These are phyloP conservation scores for Cyclophora albipunctata DNA, from an alignment of 2,888 invertebrate genomes.

Conservation along the genomic window DNA sequence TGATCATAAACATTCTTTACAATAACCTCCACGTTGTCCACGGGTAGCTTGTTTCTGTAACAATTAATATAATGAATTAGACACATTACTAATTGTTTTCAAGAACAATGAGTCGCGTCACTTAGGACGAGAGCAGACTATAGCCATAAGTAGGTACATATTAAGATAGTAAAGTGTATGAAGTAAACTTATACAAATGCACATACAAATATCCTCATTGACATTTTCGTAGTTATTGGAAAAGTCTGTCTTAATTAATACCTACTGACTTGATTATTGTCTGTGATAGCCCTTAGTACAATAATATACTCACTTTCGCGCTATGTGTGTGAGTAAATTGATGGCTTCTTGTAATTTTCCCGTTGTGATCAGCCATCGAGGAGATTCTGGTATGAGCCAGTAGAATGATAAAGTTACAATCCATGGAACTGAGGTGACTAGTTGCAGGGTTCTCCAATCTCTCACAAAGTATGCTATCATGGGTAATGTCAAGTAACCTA, in stretches of 20 bases:
- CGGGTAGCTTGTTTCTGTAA: slow-evolving; percentile 60
- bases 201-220: too few species aligned
- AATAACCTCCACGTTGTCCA: slow-evolving; percentile 39
- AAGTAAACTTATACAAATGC: too few species aligned
- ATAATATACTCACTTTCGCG: slow-evolving; percentile 49
- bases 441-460: slow-evolving; percentile 76
- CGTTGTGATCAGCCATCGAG: slow-evolving; percentile 83
- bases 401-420: slow-evolving; percentile 75
- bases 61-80: neutral
- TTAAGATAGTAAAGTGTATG: too few species aligned
- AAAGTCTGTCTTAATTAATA: neutral
- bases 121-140: too few species aligned
- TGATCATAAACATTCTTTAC: slow-evolving; percentile 38
- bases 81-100: too few species aligned
- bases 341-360: slow-evolving; percentile 79
- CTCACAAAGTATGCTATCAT: slow-evolving; percentile 76
- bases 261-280: too few species aligned
- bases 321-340: slow-evolving; percentile 77
- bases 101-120: too few species aligned
- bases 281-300: too few species aligned
- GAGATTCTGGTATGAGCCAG: slow-evolving; percentile 85
- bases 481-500: slow-evolving; percentile 73
- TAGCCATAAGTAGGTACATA: too few species aligned
- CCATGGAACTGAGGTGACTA: slow-evolving; percentile 71
- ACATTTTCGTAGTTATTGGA: neutral